Evolutionary conservation across 2,888 invertebrate genomes (phyloP).

Genomic region (Chaetogeoica ovagalla): DNA sequence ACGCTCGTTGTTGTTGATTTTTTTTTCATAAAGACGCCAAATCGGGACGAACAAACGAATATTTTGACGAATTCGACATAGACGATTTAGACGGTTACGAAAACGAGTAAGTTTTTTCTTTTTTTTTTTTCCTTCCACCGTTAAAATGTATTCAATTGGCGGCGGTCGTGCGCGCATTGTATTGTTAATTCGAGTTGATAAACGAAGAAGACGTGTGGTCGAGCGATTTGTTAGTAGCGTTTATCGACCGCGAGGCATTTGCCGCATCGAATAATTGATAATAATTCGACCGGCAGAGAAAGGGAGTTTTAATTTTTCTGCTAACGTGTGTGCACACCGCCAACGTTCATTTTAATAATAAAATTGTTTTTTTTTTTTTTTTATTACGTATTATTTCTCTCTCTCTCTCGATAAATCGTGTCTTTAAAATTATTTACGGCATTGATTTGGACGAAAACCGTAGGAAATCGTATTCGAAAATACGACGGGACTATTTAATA

Average conservation of each 20-base stretch:
- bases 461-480: too few species aligned
- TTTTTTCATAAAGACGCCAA: not conserved
- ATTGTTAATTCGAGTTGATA: conserved; percentile 18
- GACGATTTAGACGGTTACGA: conserved; percentile 24
- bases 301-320: conserved; percentile 13
- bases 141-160: not conserved
- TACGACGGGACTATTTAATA: too few species aligned
- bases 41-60: conserved; percentile 6
- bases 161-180: not conserved
- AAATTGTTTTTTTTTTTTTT: too few species aligned
- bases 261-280: too few species aligned
- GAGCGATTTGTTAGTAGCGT: conserved; percentile 24
- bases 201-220: conserved; percentile 38
- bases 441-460: not conserved
- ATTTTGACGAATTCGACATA: conserved; percentile 31
- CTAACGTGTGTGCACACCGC: too few species aligned
- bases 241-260: conserved; percentile 18
- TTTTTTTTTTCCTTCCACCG: too few species aligned
- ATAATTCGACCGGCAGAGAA: conserved; percentile 1
- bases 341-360: too few species aligned
- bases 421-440: too few species aligned
- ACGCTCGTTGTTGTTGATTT: not conserved
- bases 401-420: too few species aligned
- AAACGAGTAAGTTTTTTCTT: conserved; percentile 27
- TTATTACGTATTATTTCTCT: too few species aligned